Base-by-base conservation (phyloP, 2,113 vertebrate species). In the Chascanopsetta lugubris region DNA sequence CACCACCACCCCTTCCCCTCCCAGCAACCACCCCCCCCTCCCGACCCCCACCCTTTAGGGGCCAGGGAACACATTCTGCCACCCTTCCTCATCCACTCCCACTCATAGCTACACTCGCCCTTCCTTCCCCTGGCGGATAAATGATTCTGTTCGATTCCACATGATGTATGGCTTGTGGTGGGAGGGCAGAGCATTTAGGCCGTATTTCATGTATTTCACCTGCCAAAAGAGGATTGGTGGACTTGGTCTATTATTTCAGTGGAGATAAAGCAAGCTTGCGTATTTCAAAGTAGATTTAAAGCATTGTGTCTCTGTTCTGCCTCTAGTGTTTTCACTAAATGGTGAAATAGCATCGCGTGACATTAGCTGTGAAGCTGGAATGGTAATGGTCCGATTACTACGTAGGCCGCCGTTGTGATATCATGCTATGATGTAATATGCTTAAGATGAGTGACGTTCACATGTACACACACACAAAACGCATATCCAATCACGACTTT, bases 151-250 rank as follows among this genome's bases (percentile, higher is more conserved):
- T 47, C 69, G 46, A 63, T 43, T 66, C 55, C n/a, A 27, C 25
- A 51, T 67, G 69, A 85, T 83, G 64, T 65, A 74, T 60, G 49
- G 53, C 65, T 46, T 50, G n/a, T 66, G 42, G 71, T 74, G 62
- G 71, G 59, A 74, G 73, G 68, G 38, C 38, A 65, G 56, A 62
- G 47, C 70, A 69, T 77, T 73, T 61, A 68, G 47, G 24, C 46
- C 30, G 11, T 56, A 30, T 71, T 56, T 72, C 51, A 72, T 63
- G 38, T 57, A 58, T 69, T 69, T 69, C 30, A 69, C 47, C 58
- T 58, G 46, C n/a, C 20, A 22, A 49, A 29, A 50, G 27, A 26
- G 10, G 8, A 78, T 42, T 53, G 21, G 45, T 49, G 26, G 43
- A 54, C 15, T 29, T 36, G 1, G 43, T 48, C 9, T 59, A 61